Conservation (phyloP, 2,797 vertebrate genomes). For the Melanotaenia maccullochi region DNA sequence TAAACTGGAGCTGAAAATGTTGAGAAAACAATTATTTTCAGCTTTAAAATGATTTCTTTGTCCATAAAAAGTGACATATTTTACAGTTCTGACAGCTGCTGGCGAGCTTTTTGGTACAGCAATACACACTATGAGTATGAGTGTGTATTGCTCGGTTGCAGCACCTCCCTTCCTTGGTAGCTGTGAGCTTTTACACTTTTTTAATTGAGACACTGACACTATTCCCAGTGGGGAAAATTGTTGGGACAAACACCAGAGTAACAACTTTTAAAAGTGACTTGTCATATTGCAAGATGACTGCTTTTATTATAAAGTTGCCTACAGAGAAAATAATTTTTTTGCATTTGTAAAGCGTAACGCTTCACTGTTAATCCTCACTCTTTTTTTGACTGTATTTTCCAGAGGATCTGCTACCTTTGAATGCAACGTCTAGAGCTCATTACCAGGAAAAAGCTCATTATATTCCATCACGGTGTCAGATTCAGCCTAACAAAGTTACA, state of each 20-base stretch:
- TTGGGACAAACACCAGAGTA: not conserved
- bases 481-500: not conserved
- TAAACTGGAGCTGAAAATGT: not conserved
- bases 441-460: not conserved
- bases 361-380: not conserved
- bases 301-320: not conserved
- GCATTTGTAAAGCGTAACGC: not conserved
- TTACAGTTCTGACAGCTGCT: not conserved
- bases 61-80: not conserved
- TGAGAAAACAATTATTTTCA: not conserved
- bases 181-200: not conserved
- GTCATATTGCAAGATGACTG: not conserved
- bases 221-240: not conserved
- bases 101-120: no score
- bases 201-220: not conserved
- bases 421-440: not conserved
- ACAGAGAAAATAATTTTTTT: not conserved
- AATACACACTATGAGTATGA: no score
- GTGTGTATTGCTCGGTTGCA: no score
- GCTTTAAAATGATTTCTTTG: not conserved
- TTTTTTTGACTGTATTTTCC: not conserved
- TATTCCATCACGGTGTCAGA: not conserved
- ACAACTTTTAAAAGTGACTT: not conserved
- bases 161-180: not conserved
- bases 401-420: not conserved